These are phyloP conservation scores for Drosophila niveifrons DNA, from an alignment of 2,888 invertebrate genomes.

Conservation along the genomic window DNA sequence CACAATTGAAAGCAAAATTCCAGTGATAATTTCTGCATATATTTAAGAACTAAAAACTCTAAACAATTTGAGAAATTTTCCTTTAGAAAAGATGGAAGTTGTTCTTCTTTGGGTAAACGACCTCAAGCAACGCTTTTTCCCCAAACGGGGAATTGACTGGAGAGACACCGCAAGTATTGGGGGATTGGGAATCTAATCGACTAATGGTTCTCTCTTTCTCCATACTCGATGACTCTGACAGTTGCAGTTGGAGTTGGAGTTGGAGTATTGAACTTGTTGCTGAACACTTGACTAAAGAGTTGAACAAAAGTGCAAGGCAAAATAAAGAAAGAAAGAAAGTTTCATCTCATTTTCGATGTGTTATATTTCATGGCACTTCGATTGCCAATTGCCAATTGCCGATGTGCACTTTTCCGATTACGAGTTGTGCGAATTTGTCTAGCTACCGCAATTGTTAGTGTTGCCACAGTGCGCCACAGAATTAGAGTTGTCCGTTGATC, in stretches of 20 bases:
- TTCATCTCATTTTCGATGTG: constrained; percentile 25
- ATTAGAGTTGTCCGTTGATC: constrained; percentile 1
- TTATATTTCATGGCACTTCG: constrained; percentile 23
- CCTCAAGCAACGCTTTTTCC: neutral
- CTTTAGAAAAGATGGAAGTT: neutral
- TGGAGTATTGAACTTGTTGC: constrained; percentile 15
- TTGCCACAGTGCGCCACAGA: constrained; percentile 10
- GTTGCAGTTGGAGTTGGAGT: neutral
- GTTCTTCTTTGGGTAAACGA: neutral
- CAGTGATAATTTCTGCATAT: neutral
- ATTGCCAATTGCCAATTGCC: constrained; percentile 18
- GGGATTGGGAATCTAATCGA: neutral
- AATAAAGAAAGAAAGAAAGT: neutral
- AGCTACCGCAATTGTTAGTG: neutral
- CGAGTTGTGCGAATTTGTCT: neutral
- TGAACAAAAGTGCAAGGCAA: neutral
- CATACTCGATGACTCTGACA: neutral
- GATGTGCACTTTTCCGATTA: constrained; percentile 12
- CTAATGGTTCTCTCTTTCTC: neutral
- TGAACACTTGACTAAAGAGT: neutral
- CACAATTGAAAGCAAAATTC: neutral
- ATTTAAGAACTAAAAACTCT: too few relatives aligned
- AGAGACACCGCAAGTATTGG: neutral
- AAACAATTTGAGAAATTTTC: too few relatives aligned
- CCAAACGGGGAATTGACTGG: neutral